phyloP scores from a whole-genome alignment of 1,140 invertebrate genomes.

The Polypedilum pembai region DNA sequence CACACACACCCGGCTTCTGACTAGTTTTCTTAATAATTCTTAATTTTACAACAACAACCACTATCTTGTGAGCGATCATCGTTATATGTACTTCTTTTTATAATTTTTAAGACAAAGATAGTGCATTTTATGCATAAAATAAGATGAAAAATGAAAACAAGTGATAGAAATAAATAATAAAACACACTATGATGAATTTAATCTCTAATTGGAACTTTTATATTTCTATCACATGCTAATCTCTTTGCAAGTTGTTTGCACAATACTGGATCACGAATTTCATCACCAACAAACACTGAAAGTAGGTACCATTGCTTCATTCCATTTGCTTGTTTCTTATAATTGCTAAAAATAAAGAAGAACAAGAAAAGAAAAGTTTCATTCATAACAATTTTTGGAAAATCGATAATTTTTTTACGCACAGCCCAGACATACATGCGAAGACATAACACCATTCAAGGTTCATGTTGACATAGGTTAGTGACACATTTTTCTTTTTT shows the following conservation, averaged over 20 bases:
- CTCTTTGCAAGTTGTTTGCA: slow-evolving; percentile 70
- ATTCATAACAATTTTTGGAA: neutral
- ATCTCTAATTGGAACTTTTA: slow-evolving; percentile 25
- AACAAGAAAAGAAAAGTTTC: slow-evolving; percentile 26
- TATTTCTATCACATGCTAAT: slow-evolving; percentile 40
- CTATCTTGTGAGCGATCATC: too few species aligned
- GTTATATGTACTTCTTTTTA: neutral
- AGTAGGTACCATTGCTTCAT: slow-evolving; percentile 72
- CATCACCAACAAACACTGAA: slow-evolving; percentile 74
- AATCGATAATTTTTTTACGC: neutral
- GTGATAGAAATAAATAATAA: slow-evolving; percentile 22
- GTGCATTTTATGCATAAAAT: neutral
- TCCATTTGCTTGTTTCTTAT: slow-evolving; percentile 60
- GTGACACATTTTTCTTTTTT: neutral
- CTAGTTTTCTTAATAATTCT: slow-evolving; percentile 5
- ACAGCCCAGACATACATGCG: neutral
- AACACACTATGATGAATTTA: neutral
- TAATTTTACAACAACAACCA: neutral
- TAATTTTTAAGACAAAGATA: neutral
- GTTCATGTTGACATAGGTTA: neutral
- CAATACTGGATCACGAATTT: slow-evolving; percentile 64
- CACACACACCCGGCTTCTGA: neutral
- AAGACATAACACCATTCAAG: neutral
- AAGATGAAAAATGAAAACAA: neutral
- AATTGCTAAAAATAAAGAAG: slow-evolving; percentile 52